These are phyloP conservation scores for Ctenodactylus gundi DNA, from an alignment of 2,113 vertebrate genomes.

Conservation along the genomic window DNA sequence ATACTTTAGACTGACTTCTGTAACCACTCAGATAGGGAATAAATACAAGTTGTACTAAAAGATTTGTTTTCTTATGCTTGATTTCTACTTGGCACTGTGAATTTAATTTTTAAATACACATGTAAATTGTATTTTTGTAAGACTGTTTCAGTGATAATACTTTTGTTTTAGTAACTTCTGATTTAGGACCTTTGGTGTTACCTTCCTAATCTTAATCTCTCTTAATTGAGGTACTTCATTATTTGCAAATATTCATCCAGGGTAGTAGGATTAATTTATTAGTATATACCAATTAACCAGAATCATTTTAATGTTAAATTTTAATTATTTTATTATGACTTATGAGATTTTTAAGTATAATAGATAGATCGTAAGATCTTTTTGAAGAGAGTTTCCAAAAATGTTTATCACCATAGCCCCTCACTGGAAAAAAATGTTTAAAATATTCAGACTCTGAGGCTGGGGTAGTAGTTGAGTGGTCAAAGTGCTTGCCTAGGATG, in stretches of 20 bases:
- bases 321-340: background rate
- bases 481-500: no score
- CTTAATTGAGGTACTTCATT: background rate
- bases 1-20: background rate
- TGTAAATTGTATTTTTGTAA: background rate
- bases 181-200: background rate
- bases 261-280: background rate
- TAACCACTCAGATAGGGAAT: background rate
- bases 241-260: background rate
- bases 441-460: no score
- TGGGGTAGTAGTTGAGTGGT: no score
- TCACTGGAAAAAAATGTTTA: background rate
- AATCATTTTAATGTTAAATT: background rate
- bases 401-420: background rate
- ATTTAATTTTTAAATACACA: background rate
- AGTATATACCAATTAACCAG: background rate
- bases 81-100: background rate
- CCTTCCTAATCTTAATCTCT: background rate
- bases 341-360: background rate
- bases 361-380: background rate
- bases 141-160: background rate
- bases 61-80: background rate
- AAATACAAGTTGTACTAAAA: constrained; percentile 13
- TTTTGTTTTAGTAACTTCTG: background rate
- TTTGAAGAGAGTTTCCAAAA: background rate